These are phyloP conservation scores for Drosophila melanogaster DNA, from an alignment of 1,140 invertebrate genomes.

Conservation along the genomic window Release_6_plus_ISO1_MT NT_033779.5:11901001-11901500, in stretches of 20 bases:
- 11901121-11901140: slow-evolving; percentile 43
- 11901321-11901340: slow-evolving; percentile 27
- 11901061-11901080: slow-evolving; percentile 66
- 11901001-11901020: slow-evolving; percentile 70
- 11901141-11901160: slow-evolving; percentile 69
- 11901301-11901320: slow-evolving; percentile 9
- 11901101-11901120: slow-evolving; percentile 24
- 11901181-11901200: slow-evolving; percentile 3
- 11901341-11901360: background rate
- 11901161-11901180: slow-evolving; percentile 67
- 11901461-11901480: background rate
- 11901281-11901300: slow-evolving; percentile 7
- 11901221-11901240: slow-evolving; percentile 63
- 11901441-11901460: slow-evolving; percentile 1
- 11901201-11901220: slow-evolving; percentile 26
- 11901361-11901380: slow-evolving; percentile 18
- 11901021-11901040: slow-evolving; percentile 46
- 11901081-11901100: slow-evolving; percentile 81
- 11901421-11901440: slow-evolving; percentile 13
- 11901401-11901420: slow-evolving; percentile 20
- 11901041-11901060: slow-evolving; percentile 54
- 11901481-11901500: background rate
- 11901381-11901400: slow-evolving; percentile 8
- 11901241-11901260: slow-evolving; percentile 15
- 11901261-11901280: slow-evolving; percentile 17